These are phyloP conservation scores for Podilymbus podiceps DNA, from an alignment of 2,113 vertebrate genomes.

Conservation along the genomic window DNA sequence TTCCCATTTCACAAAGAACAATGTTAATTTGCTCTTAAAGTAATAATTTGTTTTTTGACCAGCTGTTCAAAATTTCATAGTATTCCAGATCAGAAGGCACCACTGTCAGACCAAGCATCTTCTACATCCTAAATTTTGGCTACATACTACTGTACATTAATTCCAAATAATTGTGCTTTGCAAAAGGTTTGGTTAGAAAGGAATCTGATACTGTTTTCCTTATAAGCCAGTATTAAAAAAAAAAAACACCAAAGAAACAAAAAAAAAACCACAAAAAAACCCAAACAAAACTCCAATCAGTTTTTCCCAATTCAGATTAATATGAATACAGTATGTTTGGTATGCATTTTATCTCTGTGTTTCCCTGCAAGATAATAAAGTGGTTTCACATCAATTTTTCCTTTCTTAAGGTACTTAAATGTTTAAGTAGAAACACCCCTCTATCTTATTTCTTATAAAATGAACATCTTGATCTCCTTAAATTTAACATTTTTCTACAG, in stretches of 20 bases:
- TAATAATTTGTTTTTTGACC: neutral
- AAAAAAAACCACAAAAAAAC: neutral
- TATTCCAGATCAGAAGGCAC: neutral
- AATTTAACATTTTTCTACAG: neutral
- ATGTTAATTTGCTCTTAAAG: neutral
- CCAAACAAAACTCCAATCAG: neutral
- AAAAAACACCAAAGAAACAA: neutral
- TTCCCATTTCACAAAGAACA: neutral
- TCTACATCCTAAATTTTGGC: neutral
- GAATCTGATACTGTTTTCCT: neutral
- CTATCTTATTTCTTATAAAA: neutral
- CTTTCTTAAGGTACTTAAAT: neutral
- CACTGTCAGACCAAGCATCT: neutral
- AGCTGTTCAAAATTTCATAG: neutral
- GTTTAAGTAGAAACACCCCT: neutral
- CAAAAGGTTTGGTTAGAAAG: neutral
- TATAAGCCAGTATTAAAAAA: neutral
- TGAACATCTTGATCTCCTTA: neutral
- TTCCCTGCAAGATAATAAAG: neutral
- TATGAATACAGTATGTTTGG: rapidly evolving
- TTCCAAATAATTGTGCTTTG: neutral
- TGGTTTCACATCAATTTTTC: neutral
- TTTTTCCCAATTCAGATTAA: neutral
- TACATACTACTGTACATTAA: neutral
- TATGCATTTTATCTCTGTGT: neutral